Evolutionary conservation across 2,888 invertebrate genomes (phyloP), one percentile per base, ranked within the genome.

Genomic region (Cryptus viduatorius): DNA sequence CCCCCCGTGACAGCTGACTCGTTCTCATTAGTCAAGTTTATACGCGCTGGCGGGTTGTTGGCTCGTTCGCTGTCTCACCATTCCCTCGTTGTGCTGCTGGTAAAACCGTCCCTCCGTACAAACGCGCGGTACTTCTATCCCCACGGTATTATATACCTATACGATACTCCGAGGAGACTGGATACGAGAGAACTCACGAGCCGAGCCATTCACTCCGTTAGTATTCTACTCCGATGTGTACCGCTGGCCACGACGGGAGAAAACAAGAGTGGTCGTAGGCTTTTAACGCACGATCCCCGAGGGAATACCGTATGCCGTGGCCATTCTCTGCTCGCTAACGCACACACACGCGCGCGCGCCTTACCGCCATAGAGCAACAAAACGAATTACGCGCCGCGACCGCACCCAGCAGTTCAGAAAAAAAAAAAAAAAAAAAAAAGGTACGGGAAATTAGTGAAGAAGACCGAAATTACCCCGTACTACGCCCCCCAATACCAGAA

Each of bases 21-120:
- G 85, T 88, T 88, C 88, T 88, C 87, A 89, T 89, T 89, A 89
- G 89, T 89, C 88, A 89, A 87, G 87, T 89, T 89, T 86, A 86
- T 88, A 88, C 84, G 82, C 73, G 81, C 79, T 83, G 79, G 79
- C 69, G 83, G 37, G 85, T 80, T 68, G 76, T 77, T 50, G 59
- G 19, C 42, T 48, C 61, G 65, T 67, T 67, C 59, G 53, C 84
- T 65, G 37, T 75, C 65, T 65, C 50, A 59, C 59, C 61, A n/a
- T 29, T 59, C 53, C 24, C 68, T 77, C 37, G 68, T 68, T 65
- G 73, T 82, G 67, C 67, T 37, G 75, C 31, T 64, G 61, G 37
- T 37, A 8, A 75, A 73, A 84, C 24, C 77, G 75, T 84, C 84
- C 84, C 84, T 84, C 72, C 78, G 79, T 76, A 82, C 76, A 48